These are phyloP conservation scores for Irena cyanogastra DNA, from an alignment of 2,113 vertebrate species.

Conservation along the genomic window DNA sequence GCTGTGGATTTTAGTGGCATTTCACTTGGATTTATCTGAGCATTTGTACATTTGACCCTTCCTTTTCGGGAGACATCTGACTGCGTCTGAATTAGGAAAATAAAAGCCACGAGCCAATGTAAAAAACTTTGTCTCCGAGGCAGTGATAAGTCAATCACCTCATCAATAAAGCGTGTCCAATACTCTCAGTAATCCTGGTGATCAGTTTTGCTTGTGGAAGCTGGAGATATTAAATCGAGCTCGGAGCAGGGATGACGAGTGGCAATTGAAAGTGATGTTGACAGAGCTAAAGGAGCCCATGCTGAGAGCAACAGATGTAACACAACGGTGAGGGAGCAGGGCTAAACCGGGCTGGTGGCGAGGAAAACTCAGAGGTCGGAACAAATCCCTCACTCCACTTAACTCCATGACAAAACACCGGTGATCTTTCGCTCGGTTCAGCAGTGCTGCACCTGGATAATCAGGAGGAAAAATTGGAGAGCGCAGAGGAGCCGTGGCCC, in stretches of 20 bases:
- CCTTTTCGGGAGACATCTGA: background rate
- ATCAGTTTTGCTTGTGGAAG: conserved; percentile 33
- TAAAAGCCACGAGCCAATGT: background rate
- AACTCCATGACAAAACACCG: background rate
- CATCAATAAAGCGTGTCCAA: background rate
- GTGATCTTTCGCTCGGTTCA: background rate
- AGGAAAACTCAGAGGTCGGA: background rate
- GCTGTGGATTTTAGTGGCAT: background rate
- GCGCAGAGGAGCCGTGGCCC: rapidly evolving
- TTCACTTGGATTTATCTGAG: background rate
- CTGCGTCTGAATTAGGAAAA: background rate
- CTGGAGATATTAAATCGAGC: background rate
- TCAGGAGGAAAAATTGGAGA: background rate
- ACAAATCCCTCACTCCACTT: background rate
- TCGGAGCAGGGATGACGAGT: background rate
- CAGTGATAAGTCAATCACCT: background rate
- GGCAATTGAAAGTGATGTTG: background rate
- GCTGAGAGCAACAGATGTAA: background rate
- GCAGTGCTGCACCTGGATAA: background rate
- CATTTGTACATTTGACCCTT: background rate
- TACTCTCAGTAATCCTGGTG: background rate
- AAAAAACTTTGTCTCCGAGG: background rate
- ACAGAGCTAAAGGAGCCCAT: background rate
- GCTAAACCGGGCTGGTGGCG: background rate
- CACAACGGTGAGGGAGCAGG: background rate